Evolutionary conservation across 2,113 vertebrate genomes (phyloP).

Genomic region (Zosterops hypoxanthus): DNA sequence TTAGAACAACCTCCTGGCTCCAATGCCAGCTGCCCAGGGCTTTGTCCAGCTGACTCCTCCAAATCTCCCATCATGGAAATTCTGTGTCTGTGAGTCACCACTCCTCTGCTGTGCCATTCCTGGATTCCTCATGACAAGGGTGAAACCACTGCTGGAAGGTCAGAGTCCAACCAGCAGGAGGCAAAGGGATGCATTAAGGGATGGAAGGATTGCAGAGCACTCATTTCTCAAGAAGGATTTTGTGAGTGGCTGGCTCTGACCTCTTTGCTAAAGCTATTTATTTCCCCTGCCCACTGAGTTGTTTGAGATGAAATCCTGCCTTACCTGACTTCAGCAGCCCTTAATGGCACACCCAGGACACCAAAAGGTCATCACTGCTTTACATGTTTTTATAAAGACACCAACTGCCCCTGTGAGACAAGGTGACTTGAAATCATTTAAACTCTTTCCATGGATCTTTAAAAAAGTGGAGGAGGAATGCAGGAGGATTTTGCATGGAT

Average conservation of each 20-base stretch:
- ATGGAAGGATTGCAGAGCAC: not conserved
- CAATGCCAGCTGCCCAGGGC: not conserved
- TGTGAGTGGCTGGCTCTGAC: not conserved
- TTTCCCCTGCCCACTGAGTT: not conserved
- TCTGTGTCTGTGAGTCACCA: not conserved
- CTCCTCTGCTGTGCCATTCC: not conserved
- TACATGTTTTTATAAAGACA: not conserved
- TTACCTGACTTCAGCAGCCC: not conserved
- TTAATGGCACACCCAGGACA: not conserved
- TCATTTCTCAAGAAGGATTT: not conserved
- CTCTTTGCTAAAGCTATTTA: not conserved
- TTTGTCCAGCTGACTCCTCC: not conserved
- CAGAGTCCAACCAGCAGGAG: not conserved
- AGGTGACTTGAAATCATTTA: not conserved
- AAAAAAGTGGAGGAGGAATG: not conserved
- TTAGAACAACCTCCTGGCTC: not conserved
- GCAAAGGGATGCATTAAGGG: not conserved
- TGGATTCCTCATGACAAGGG: not conserved
- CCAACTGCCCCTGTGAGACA: accelerated
- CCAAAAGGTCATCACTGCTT: not conserved
- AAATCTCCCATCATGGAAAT: not conserved
- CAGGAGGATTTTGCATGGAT: not conserved
- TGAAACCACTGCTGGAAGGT: not conserved
- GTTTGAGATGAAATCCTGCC: not conserved
- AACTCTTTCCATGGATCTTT: not conserved